Percentiles rank a stretch among this genome's conserved stretches.
Conservation (phyloP, 2,113 vertebrate species). For the Pantherophis guttatus region DNA sequence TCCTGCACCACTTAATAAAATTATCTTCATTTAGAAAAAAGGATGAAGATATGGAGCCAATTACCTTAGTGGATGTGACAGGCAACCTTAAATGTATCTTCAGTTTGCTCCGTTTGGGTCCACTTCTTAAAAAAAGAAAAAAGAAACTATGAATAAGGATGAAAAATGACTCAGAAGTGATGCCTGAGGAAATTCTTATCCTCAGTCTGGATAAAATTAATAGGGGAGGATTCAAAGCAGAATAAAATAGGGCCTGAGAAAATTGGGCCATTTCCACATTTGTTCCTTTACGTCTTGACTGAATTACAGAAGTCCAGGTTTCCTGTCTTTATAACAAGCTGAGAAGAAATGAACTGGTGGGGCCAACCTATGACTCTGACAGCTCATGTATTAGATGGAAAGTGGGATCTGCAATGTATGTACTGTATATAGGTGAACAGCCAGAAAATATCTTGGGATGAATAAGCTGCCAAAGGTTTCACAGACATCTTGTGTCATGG, state of each 20-base stretch:
- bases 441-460: not conserved
- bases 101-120: constrained; percentile 39
- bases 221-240: constrained; percentile 43
- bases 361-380: not conserved
- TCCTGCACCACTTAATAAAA: constrained; percentile 62
- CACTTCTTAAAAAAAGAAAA: constrained; percentile 34
- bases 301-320: constrained; percentile 18
- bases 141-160: constrained; percentile 54
- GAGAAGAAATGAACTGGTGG: not conserved
- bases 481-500: not conserved
- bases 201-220: constrained; percentile 53
- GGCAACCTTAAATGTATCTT: constrained; percentile 55
- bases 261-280: constrained; percentile 19
- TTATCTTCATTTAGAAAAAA: constrained; percentile 60
- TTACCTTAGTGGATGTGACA: constrained; percentile 60
- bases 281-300: constrained; percentile 33
- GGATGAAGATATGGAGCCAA: constrained; percentile 61
- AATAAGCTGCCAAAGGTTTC: not conserved
- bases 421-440: not conserved
- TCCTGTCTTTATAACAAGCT: constrained; percentile 12
- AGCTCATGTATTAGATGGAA: not conserved
- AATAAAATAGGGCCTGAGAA: constrained; percentile 42
- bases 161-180: constrained; percentile 60
- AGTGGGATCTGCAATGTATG: not conserved
- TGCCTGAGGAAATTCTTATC: constrained; percentile 52